Evolutionary conservation across 2,888 invertebrate species (phyloP), one percentile per base, ranked within the genome.

Genomic region (Graphium colonna): DNA sequence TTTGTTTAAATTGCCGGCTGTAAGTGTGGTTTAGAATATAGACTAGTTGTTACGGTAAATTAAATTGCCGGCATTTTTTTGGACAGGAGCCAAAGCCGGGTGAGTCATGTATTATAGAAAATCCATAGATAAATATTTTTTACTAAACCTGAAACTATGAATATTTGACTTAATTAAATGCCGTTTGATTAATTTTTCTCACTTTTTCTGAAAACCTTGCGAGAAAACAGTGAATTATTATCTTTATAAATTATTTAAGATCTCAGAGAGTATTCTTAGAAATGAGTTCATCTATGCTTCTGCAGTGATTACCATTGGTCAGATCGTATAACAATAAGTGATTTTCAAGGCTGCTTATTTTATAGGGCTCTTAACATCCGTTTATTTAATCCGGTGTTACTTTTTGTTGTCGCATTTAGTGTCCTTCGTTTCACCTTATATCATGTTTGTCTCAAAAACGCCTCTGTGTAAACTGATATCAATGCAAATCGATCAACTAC

Each of bases 71-170:
- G 79, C 73, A 52, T 76, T 75, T 73, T 75, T 65, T 71, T 86
- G 87, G 86, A 83, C 51, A 63, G 60, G 65, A 60, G 78, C 85
- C 86, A 87, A 69, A 57, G 31, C 28, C 64, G 76, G 82, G 80
- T 65, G 82, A 76, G 79, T 79, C 74, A 60, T 64, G 63, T 69
- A 59, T 66, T 66, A 61, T 60, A 62, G 60, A 64, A 63, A 69
- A 63, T 69, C 64, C 60, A 55, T 65, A 62, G 65, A 72, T 68
- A 68, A 58, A 69, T 69, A 68, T 31, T 13, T 55, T 65, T 65
- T 67, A 31, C 12, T n/a, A 45, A n/a, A 16, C 3, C 13, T 31
- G 31, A 31, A 31, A 5, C 26, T 26, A 26, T 5, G 58, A 61
- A 38, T 60, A 58, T 51, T 52, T 43, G 28, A 9, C 21, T 21